These are phyloP conservation scores for Maccullochella peelii DNA, from an alignment of 2,113 vertebrate species.

Conservation along the genomic window DNA sequence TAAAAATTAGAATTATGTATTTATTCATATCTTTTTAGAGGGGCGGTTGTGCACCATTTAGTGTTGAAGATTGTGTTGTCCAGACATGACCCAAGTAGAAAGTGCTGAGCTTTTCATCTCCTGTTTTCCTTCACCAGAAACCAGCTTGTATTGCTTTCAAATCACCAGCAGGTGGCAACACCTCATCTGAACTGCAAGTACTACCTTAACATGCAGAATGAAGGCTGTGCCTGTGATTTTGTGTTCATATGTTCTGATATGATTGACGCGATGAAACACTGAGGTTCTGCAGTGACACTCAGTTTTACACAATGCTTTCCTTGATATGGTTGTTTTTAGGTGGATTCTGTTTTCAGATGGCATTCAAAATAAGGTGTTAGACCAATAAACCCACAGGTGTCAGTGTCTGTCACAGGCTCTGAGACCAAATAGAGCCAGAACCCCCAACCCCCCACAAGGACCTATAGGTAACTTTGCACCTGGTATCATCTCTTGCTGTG, in stretches of 20 bases:
- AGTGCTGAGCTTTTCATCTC: not conserved
- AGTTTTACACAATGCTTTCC: not conserved
- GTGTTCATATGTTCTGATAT: not conserved
- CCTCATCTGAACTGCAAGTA: not conserved
- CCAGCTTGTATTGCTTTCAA: slow-evolving; percentile 20
- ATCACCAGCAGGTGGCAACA: slow-evolving; percentile 68
- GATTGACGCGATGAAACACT: not conserved
- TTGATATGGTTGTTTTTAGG: not conserved
- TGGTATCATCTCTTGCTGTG: slow-evolving; percentile 55
- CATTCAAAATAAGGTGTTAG: slow-evolving; percentile 45
- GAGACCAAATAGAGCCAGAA: slow-evolving; percentile 74
- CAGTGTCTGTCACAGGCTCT: slow-evolving; percentile 70
- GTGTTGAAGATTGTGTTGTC: not conserved
- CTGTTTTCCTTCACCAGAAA: not conserved
- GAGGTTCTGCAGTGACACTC: not conserved
- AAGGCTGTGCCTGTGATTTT: not conserved
- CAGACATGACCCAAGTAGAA: not conserved
- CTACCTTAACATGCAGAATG: not conserved
- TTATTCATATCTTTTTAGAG: not conserved
- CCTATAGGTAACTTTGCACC: slow-evolving; percentile 70
- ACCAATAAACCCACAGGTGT: slow-evolving; percentile 74
- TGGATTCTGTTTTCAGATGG: slow-evolving; percentile 40
- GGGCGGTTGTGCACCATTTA: not conserved
- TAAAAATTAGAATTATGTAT: not conserved
- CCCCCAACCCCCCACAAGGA: slow-evolving; percentile 12